Conservation (phyloP, 1,140 invertebrate genomes). For the Neodiprion lecontei region DNA sequence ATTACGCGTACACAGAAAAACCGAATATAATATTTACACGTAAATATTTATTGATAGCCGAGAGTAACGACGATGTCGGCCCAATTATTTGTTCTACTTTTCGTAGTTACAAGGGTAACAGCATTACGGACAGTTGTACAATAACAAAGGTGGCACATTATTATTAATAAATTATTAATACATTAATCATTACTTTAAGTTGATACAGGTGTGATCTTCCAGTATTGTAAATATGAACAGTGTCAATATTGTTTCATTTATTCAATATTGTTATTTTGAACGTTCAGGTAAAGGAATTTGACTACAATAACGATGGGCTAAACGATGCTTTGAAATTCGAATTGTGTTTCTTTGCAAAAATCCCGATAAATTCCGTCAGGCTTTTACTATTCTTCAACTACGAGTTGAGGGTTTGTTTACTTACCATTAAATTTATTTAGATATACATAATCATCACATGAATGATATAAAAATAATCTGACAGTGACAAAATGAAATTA, state of each 20-base stretch:
- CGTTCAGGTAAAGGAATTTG: slow-evolving; percentile 64
- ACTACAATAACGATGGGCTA: slow-evolving; percentile 63
- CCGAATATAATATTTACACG: slow-evolving; percentile 51
- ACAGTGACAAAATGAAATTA: background rate
- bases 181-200: slow-evolving; percentile 12
- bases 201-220: background rate
- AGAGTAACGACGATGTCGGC: slow-evolving; percentile 37
- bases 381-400: slow-evolving; percentile 69
- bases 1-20: slow-evolving; percentile 49
- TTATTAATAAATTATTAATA: slow-evolving; percentile 20
- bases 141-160: slow-evolving; percentile 45
- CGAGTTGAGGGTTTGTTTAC: slow-evolving; percentile 60
- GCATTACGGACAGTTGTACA: slow-evolving; percentile 51
- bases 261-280: background rate
- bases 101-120: slow-evolving; percentile 51
- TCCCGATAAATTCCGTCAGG: slow-evolving; percentile 58
- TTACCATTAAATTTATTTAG: slow-evolving; percentile 6
- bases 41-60: slow-evolving; percentile 54
- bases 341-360: slow-evolving; percentile 53
- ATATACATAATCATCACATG: background rate
- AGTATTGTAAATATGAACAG: slow-evolving; percentile 15
- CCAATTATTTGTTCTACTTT: slow-evolving; percentile 55
- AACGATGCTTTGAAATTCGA: slow-evolving; percentile 64
- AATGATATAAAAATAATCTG: slow-evolving; percentile 7
- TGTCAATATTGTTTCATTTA: slow-evolving; percentile 9